Base-by-base conservation (phyloP, 2,888 invertebrate genomes). In the Iphiclides podalirius region DNA sequence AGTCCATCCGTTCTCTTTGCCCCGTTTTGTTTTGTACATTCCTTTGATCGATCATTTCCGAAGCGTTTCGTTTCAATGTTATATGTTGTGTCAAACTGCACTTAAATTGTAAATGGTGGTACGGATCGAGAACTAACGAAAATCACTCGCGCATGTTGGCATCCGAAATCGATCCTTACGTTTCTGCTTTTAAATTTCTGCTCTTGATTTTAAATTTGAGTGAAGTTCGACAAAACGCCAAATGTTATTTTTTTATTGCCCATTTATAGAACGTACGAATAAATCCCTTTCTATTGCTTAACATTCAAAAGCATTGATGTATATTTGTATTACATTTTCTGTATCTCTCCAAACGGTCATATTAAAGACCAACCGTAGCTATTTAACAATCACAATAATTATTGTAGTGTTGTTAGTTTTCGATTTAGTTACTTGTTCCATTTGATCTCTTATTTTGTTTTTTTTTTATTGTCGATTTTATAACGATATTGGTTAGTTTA, bases 61-160 rank as follows among this genome's bases (percentile, higher is more conserved):
- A 28, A n/a, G 9, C 11, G 8, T 31, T 31, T 31, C 12, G 26
- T 36, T 40, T 67, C 61, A 61, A 61, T 66, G 79, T 78, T n/a
- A n/a, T 83, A 81, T 87, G 87, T 87, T 86, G 84, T 85, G 88
- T 88, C 88, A 70, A 78, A 87, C 88, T 87, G 88, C 88, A 88
- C 88, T 86, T 88, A 79, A 85, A 79, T 85, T 75, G 86, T 76
- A 71, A 78, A 78, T 80, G 88, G 88, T 87, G 87, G 88, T 87
- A 67, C 55, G 50, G 53, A 53, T 60, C 57, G 62, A 63, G 70
- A 73, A 66, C 11, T 31, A 4, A 31, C 2, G n/a, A 66, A 70
- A 71, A 67, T 67, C 57, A 58, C 48, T 43, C 17, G 38, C 53
- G 42, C 63, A n/a, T n/a, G n/a, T n/a, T n/a, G n/a, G n/a, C 57